These are phyloP conservation scores for Melanotaenia trifasciata DNA, from an alignment of 2,797 vertebrate genomes.

Conservation along the genomic window DNA sequence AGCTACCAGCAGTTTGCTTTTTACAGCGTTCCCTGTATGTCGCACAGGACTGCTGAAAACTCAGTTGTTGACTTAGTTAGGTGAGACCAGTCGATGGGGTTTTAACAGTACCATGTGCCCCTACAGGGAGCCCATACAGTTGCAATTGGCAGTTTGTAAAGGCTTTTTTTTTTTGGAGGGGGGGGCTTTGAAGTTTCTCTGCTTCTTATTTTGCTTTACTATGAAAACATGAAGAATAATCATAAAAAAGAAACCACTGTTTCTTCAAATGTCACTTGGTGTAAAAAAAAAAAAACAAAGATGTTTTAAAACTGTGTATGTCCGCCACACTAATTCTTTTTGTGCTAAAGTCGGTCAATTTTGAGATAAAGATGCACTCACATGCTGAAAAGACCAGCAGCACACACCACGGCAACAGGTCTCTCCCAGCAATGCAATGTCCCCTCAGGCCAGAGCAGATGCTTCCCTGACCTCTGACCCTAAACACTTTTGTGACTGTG, in stretches of 20 bases:
- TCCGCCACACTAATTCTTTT: slow-evolving; percentile 58
- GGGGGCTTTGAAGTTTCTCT: slow-evolving; percentile 66
- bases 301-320: slow-evolving; percentile 19
- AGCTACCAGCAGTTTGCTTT: slow-evolving; percentile 50
- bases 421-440: slow-evolving; percentile 83
- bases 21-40: slow-evolving; percentile 59
- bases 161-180: slow-evolving; percentile 19
- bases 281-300: slow-evolving; percentile 13
- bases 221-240: slow-evolving; percentile 34
- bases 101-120: slow-evolving; percentile 62
- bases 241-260: slow-evolving; percentile 1
- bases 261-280: slow-evolving; percentile 12
- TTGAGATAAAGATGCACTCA: slow-evolving; percentile 73
- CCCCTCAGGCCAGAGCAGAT: slow-evolving; percentile 90
- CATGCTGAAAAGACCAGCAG: slow-evolving; percentile 65
- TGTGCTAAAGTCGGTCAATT: slow-evolving; percentile 64
- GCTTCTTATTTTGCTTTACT: slow-evolving; percentile 32
- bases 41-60: slow-evolving; percentile 65
- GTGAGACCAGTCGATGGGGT: slow-evolving; percentile 59
- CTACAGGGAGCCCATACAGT: slow-evolving; percentile 65
- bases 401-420: slow-evolving; percentile 85
- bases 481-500: slow-evolving; percentile 88
- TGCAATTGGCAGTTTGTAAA: slow-evolving; percentile 67
- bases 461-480: slow-evolving; percentile 91
- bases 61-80: slow-evolving; percentile 67